Conservation (phyloP, 2,113 vertebrate species). For the Turdus rufiventris region DNA sequence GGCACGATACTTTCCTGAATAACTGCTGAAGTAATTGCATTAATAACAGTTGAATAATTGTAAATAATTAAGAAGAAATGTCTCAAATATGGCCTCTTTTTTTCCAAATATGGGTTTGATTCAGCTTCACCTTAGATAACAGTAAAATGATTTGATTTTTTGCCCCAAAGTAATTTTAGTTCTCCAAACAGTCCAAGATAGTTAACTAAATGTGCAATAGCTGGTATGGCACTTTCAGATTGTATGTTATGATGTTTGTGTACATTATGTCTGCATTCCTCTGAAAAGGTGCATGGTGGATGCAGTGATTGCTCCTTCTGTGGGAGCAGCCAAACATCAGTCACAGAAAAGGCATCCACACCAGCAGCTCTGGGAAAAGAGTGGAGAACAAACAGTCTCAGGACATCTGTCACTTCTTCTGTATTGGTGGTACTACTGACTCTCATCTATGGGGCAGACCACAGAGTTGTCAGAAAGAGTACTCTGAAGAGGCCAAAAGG, state of each 20-base stretch:
- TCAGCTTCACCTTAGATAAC: not conserved
- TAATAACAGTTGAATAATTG: not conserved
- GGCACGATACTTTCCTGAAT: not conserved
- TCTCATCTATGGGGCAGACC: not conserved
- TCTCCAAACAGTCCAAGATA: not conserved
- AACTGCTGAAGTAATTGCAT: not conserved
- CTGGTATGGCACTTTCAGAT: not conserved
- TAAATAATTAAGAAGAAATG: not conserved
- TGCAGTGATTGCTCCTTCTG: fast-evolving
- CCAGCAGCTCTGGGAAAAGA: not conserved
- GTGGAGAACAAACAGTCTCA: not conserved
- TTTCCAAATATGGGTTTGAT: not conserved
- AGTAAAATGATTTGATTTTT: not conserved
- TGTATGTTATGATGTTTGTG: not conserved
- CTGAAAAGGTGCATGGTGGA: not conserved
- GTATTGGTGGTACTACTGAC: not conserved
- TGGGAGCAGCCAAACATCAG: not conserved
- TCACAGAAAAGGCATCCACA: not conserved
- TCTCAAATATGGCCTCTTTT: not conserved
- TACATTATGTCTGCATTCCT: not conserved
- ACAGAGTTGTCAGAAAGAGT: not conserved
- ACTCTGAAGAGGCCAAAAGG: not conserved
- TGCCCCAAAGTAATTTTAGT: not conserved
- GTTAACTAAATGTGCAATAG: not conserved
- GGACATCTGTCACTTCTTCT: not conserved